Percentiles rank a stretch among this genome's conserved stretches.
Conservation (phyloP, 2,113 vertebrate genomes). For the Paracanthobrama guichenoti region DNA sequence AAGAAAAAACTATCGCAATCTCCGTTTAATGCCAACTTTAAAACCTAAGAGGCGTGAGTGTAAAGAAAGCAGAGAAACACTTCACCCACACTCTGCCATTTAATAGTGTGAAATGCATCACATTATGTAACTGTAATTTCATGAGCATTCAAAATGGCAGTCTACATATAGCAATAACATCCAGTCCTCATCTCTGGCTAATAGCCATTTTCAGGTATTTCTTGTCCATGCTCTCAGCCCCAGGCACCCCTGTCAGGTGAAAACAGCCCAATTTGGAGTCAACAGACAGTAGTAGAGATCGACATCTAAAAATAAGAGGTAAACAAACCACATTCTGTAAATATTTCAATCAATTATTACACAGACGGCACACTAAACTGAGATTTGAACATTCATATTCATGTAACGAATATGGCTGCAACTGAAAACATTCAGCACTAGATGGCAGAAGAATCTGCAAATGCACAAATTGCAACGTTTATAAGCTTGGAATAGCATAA, state of each 20-base stretch:
- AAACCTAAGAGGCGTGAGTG: background rate
- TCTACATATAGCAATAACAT: background rate
- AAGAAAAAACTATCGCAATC: no score
- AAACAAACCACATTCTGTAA: background rate
- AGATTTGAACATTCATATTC: background rate
- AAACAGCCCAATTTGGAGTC: background rate
- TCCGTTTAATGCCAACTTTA: background rate
- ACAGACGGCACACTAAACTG: background rate
- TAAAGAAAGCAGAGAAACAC: background rate
- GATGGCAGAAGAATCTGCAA: conserved; percentile 22
- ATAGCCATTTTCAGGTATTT: background rate
- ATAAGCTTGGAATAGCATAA: background rate
- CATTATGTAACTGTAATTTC: background rate
- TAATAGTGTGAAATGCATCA: conserved; percentile 4
- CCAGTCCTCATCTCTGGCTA: background rate
- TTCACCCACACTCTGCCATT: conserved; percentile 11
- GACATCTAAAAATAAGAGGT: background rate
- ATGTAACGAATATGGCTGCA: background rate
- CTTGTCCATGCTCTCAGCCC: background rate
- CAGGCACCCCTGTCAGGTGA: background rate
- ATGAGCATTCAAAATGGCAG: background rate
- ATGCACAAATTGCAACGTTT: background rate
- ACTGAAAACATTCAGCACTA: conserved; percentile 24
- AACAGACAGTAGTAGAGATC: background rate
- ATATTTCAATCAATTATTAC: background rate